phyloP scores from a whole-genome alignment of 2,797 vertebrate species.

The Neosilurus hyrtlii region DNA sequence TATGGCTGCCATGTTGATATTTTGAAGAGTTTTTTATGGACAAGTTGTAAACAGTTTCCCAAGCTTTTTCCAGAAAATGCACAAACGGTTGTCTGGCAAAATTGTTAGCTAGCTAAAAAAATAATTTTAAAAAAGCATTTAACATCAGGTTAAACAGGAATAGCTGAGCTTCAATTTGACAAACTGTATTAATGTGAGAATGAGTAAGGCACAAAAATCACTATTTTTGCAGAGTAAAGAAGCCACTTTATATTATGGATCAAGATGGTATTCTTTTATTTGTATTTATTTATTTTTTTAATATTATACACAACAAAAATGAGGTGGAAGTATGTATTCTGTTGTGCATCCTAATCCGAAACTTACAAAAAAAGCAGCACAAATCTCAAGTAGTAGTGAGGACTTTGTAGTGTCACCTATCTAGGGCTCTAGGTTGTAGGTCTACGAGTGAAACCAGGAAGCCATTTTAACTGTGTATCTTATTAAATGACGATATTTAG shows the following conservation, averaged over 20 bases:
- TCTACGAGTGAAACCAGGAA: neutral
- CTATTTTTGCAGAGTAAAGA: neutral
- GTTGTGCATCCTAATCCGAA: neutral
- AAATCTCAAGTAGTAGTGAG: neutral
- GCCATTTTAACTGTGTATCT: slow-evolving; percentile 65
- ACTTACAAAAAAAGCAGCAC: neutral
- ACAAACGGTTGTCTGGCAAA: neutral
- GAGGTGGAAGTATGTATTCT: neutral
- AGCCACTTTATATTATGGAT: neutral
- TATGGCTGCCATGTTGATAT: neutral
- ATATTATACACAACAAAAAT: neutral
- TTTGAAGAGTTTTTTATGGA: neutral
- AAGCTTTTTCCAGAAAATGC: neutral
- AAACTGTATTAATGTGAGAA: neutral
- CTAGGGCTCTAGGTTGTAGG: neutral
- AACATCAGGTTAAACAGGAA: neutral
- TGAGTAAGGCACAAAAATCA: neutral
- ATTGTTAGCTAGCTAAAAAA: neutral
- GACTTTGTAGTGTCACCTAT: neutral
- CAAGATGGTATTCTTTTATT: neutral
- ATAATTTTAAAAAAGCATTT: neutral
- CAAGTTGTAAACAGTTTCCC: neutral
- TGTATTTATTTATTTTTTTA: neutral
- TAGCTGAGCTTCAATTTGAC: neutral
- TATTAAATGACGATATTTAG: slow-evolving; percentile 64